Conservation (phyloP, 2,113 vertebrate species). For the Conger conger region DNA sequence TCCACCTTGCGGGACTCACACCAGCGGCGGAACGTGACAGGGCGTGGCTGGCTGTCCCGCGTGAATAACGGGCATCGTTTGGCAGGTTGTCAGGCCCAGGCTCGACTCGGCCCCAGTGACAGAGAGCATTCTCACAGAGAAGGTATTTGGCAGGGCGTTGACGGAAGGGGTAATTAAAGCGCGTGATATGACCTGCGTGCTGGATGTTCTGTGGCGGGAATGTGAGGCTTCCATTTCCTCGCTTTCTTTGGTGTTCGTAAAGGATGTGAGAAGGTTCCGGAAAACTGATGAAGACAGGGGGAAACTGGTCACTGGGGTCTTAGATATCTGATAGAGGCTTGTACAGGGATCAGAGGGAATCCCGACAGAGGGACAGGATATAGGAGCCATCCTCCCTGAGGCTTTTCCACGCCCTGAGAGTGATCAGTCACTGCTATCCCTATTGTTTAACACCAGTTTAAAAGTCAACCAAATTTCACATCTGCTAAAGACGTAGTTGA, state of each 20-base stretch:
- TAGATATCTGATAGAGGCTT: background rate
- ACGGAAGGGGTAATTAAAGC: background rate
- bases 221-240: constrained; percentile 14
- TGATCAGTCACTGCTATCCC: background rate
- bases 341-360: constrained; percentile 8
- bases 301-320: background rate
- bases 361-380: background rate
- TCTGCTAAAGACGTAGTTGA: background rate
- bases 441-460: background rate
- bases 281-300: constrained; percentile 14
- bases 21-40: constrained; percentile 34
- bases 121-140: background rate
- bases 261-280: constrained; percentile 2
- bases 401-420: background rate
- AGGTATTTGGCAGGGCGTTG: background rate
- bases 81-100: background rate
- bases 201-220: background rate
- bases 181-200: background rate
- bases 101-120: background rate
- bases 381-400: background rate
- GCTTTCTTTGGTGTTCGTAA: background rate
- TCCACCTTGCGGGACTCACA: constrained; percentile 23
- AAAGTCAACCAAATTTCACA: background rate
- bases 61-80: constrained; percentile 3
- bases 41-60: background rate